Conservation (phyloP, 2,797 vertebrate genomes). For the Enteromius radiatus region DNA sequence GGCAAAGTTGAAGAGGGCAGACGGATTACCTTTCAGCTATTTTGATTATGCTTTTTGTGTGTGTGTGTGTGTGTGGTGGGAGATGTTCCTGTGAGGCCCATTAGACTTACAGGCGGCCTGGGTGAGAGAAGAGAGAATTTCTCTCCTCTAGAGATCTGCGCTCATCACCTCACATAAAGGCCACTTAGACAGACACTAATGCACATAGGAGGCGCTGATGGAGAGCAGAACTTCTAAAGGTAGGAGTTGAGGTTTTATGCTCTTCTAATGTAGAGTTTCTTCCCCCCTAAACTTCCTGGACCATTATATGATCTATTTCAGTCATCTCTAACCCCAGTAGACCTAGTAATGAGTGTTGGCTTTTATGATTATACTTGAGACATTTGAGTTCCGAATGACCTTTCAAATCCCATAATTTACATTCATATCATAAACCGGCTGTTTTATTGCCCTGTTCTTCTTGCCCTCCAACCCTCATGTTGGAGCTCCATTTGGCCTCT, state of each 20-base stretch:
- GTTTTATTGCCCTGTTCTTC: conserved; percentile 8
- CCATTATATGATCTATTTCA: conserved; percentile 2
- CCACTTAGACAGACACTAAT: conserved; percentile 25
- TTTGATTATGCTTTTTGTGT: conserved; percentile 9
- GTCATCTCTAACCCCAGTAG: background rate
- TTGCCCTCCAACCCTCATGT: conserved; percentile 15
- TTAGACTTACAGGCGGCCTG: conserved; percentile 2
- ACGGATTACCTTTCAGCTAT: conserved; percentile 32
- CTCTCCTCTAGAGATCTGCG: background rate
- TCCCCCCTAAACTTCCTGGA: background rate
- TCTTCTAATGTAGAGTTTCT: background rate
- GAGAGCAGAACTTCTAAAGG: background rate
- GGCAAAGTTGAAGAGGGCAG: conserved; percentile 23
- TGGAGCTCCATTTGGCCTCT: conserved; percentile 11
- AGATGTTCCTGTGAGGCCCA: conserved; percentile 11
- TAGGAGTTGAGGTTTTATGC: background rate
- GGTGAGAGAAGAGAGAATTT: conserved; percentile 5
- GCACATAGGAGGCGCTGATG: background rate
- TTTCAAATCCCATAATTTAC: conserved; percentile 27
- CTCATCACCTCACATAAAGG: conserved; percentile 26
- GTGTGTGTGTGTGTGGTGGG: background rate
- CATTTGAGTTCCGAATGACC: conserved; percentile 29
- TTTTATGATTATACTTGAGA: conserved; percentile 39
- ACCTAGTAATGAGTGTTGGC: conserved; percentile 1
- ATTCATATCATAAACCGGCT: conserved; percentile 23